Base-by-base conservation (phyloP, 2,888 invertebrate species). In the Unio pictorum region DNA sequence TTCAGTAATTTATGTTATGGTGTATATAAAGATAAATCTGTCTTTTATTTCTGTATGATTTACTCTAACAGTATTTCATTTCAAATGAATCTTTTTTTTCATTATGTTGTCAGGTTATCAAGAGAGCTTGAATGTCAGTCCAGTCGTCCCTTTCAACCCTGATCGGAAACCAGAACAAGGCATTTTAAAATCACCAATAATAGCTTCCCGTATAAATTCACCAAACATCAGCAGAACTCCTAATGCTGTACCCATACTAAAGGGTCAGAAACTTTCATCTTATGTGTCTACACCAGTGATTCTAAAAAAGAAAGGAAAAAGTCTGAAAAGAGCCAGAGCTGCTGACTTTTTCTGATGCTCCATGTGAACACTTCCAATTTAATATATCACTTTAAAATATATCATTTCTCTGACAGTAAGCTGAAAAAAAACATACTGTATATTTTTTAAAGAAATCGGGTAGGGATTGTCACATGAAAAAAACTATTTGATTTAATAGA, bases 91-190 rank as follows among this genome's bases (percentile, higher is more conserved):
- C 6, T 66, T 18, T 20, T 26, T 7, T 56, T 57, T 65, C 23
- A 54, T 62, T 66, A 57, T 66, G 61, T 54, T 78, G 80, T 59
- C 79, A 84, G 84, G 72, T 61, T 84, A 83, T 66, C 72, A 74
- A 61, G 78, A 83, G 34, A 82, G 81, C 64, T 66, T 80, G 20
- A 69, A 75, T 8, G 61, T 76, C 61, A 83, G 81, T 64, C 81
- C 82, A 15, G 66, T 75, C 6, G 61, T 71, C 7, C 77, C 80
- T 1, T 83, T 78, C 56, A 74, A 78, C 61, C 83, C 84, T 6
- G 56, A 72, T 6, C 78, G 73, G 65, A 79, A 71, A 23, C 83
- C 84, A 17, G 82, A 82, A 17, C 76, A 79, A 56, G 78, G 84
- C 2, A 84, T 84, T 57, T 71, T 84, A 17, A 84, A 84, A 68